These are phyloP conservation scores for Brassicogethes aeneus DNA, from an alignment of 2,888 invertebrate species.

Conservation along the genomic window DNA sequence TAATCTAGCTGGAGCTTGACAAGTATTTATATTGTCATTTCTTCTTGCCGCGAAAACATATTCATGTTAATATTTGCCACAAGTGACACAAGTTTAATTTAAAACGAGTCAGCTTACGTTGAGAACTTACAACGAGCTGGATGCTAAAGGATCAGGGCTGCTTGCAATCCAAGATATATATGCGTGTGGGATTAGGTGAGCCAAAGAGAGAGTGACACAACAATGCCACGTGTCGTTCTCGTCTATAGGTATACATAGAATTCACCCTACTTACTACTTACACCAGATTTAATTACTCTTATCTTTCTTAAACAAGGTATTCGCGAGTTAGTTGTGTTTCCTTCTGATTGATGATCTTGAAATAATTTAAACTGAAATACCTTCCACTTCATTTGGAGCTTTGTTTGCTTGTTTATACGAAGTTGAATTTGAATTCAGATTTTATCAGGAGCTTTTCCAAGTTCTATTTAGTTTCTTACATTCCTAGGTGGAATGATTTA, in stretches of 20 bases:
- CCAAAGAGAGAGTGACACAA: slow-evolving; percentile 10
- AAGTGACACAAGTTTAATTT: slow-evolving; percentile 26
- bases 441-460: slow-evolving; percentile 33
- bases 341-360: slow-evolving; percentile 37
- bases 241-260: slow-evolving; percentile 26
- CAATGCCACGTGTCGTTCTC: slow-evolving; percentile 33
- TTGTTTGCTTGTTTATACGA: slow-evolving; percentile 41
- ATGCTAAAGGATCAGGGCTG: slow-evolving; percentile 27
- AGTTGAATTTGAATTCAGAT: slow-evolving; percentile 41
- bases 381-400: slow-evolving; percentile 34
- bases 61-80: slow-evolving; percentile 20
- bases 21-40: background rate
- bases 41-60: slow-evolving; percentile 5
- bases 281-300: slow-evolving; percentile 40
- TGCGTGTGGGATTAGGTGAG: slow-evolving; percentile 25
- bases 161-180: slow-evolving; percentile 22
- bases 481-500: background rate
- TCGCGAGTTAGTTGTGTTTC: slow-evolving; percentile 30
- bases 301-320: slow-evolving; percentile 40
- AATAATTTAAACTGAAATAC: slow-evolving; percentile 34
- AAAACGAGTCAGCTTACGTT: slow-evolving; percentile 18
- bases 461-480: background rate
- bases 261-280: slow-evolving; percentile 15
- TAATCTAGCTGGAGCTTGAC: background rate
- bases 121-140: slow-evolving; percentile 12